Percentiles rank a stretch among this genome's conserved stretches.
These are phyloP conservation scores for Chloromyia formosa DNA, from an alignment of 2,888 invertebrate genomes.

Conservation along the genomic window DNA sequence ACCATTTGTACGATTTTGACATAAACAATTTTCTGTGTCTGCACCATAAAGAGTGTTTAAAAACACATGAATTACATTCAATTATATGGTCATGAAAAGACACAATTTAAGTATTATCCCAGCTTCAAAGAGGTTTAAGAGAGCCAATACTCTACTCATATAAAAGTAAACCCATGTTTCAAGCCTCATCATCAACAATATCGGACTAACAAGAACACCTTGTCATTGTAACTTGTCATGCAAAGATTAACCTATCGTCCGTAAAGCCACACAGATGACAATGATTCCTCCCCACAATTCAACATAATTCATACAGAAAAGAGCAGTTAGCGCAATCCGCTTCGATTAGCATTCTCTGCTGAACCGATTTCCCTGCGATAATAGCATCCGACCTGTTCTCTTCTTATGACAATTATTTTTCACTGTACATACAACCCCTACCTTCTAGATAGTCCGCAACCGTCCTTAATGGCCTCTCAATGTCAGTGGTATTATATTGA, in stretches of 20 bases:
- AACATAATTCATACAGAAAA: conserved; percentile 22
- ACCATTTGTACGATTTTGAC: too few relatives aligned
- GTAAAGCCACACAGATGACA: conserved; percentile 7
- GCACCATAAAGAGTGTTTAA: too few relatives aligned
- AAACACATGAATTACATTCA: too few relatives aligned
- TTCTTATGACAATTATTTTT: background rate
- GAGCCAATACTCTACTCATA: too few relatives aligned
- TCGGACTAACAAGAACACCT: background rate
- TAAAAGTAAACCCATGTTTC: too few relatives aligned
- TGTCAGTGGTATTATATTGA: conserved; percentile 24
- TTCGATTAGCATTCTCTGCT: conserved; percentile 31
- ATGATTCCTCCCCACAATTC: conserved; percentile 14
- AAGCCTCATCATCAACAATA: background rate
- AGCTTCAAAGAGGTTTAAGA: too few relatives aligned
- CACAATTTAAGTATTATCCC: too few relatives aligned
- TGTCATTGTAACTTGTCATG: background rate
- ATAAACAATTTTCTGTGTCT: too few relatives aligned
- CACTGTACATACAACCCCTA: background rate
- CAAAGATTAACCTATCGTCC: conserved; percentile 11
- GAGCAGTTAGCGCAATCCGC: conserved; percentile 31
- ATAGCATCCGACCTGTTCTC: too few relatives aligned
- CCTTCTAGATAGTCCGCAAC: background rate
- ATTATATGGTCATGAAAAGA: too few relatives aligned
- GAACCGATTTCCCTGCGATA: background rate
- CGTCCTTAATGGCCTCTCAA: conserved; percentile 15